Evolutionary conservation across 1,140 invertebrate species (phyloP).

Genomic region (Apolygus lucorum): DNA sequence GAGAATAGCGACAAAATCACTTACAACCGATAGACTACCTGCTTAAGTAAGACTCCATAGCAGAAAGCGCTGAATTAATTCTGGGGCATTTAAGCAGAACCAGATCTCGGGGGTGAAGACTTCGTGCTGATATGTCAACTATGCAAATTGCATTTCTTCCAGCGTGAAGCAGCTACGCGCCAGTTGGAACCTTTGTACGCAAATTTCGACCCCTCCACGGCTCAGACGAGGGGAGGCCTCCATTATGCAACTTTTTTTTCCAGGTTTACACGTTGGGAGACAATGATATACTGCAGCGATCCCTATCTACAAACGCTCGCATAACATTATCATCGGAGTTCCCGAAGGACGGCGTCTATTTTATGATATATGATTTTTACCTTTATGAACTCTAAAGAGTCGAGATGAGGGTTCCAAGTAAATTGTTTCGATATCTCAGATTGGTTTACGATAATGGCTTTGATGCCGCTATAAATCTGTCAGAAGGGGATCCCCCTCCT

Average conservation of each 20-base stretch:
- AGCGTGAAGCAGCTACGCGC: not conserved
- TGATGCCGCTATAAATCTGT: conserved; percentile 13
- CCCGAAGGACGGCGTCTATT: not conserved
- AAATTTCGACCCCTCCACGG: not conserved
- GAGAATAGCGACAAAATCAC: too few relatives aligned
- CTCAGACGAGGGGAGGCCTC: not conserved
- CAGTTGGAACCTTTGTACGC: conserved; percentile 12
- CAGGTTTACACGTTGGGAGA: not conserved
- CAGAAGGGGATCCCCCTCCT: not conserved
- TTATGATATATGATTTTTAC: conserved; percentile 15
- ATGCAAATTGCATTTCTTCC: not conserved
- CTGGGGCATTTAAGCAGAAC: too few relatives aligned
- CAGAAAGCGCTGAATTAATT: too few relatives aligned
- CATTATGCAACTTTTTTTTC: not conserved
- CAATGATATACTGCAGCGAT: conserved; percentile 4
- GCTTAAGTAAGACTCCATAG: too few relatives aligned
- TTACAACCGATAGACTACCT: too few relatives aligned
- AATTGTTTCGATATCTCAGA: conserved; percentile 15
- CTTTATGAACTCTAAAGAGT: not conserved
- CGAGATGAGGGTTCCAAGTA: not conserved
- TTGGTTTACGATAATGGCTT: conserved; percentile 11
- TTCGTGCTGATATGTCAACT: not conserved
- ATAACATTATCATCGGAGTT: conserved; percentile 7
- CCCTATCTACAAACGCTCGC: not conserved
- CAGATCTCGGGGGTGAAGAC: not conserved